Percentiles rank a stretch among this genome's conserved stretches.
Evolutionary conservation across 2,797 vertebrate species (phyloP).

Genomic region (Cheirogaleus major): DNA sequence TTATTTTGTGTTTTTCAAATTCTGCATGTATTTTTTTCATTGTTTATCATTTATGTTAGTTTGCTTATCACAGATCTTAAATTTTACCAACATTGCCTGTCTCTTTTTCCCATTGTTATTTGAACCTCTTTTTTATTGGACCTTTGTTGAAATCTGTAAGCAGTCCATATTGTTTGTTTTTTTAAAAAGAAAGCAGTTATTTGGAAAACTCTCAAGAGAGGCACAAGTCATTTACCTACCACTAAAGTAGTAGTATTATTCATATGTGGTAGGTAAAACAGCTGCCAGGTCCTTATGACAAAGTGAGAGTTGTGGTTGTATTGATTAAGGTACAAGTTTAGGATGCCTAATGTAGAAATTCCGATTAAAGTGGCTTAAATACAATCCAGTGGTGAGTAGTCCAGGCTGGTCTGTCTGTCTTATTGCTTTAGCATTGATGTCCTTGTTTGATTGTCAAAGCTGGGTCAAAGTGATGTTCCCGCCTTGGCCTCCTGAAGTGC

Average conservation of each 20-base stretch:
- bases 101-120: neutral
- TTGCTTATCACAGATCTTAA: neutral
- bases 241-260: neutral
- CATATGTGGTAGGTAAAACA: neutral
- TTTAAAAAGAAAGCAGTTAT: neutral
- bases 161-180: neutral
- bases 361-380: neutral
- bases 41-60: slow-evolving; percentile 6
- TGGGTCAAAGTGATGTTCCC: neutral
- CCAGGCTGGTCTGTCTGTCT: neutral
- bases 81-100: neutral
- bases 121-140: neutral
- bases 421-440: neutral
- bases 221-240: neutral
- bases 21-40: neutral
- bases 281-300: neutral
- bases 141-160: slow-evolving; percentile 16
- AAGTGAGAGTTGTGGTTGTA: neutral
- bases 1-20: slow-evolving; percentile 4
- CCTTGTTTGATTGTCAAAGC: neutral
- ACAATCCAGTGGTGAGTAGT: neutral
- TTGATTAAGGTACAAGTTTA: neutral
- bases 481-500: neutral
- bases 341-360: neutral
- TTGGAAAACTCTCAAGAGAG: neutral